phyloP scores from a whole-genome alignment of 2,113 vertebrate genomes.

The Rafetus swinhoei region DNA sequence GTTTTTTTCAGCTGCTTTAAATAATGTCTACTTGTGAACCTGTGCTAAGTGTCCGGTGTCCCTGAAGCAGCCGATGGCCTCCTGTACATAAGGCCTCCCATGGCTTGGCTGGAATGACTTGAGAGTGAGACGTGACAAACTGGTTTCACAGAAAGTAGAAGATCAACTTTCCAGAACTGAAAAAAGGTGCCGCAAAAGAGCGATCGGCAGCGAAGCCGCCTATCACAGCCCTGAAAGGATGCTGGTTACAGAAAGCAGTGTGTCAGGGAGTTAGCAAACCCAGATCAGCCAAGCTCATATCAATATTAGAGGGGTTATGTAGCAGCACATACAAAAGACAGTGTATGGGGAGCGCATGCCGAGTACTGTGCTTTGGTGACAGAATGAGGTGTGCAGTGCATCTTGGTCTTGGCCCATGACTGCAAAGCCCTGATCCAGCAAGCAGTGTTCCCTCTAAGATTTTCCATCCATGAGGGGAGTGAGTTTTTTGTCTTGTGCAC shows the following conservation, averaged over 20 bases:
- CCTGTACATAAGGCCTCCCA: not conserved
- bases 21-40: rapidly evolving
- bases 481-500: too few species aligned
- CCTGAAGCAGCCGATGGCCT: not conserved
- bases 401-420: not conserved
- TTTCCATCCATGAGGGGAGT: too few species aligned
- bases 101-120: not conserved
- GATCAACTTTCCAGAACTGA: not conserved
- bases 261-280: not conserved
- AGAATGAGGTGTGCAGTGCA: not conserved
- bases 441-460: not conserved
- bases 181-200: not conserved
- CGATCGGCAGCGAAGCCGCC: not conserved
- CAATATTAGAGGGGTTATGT: rapidly evolving
- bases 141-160: not conserved
- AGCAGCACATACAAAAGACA: not conserved
- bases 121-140: not conserved
- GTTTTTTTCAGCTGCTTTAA: not conserved
- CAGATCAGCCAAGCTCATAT: not conserved
- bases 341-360: rapidly evolving
- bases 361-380: too few species aligned
- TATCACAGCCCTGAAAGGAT: not conserved
- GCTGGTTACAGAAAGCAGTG: rapidly evolving
- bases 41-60: not conserved
- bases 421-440: not conserved